Base-by-base conservation (phyloP, 2,888 invertebrate species). In the Drosophila yooni region DNA sequence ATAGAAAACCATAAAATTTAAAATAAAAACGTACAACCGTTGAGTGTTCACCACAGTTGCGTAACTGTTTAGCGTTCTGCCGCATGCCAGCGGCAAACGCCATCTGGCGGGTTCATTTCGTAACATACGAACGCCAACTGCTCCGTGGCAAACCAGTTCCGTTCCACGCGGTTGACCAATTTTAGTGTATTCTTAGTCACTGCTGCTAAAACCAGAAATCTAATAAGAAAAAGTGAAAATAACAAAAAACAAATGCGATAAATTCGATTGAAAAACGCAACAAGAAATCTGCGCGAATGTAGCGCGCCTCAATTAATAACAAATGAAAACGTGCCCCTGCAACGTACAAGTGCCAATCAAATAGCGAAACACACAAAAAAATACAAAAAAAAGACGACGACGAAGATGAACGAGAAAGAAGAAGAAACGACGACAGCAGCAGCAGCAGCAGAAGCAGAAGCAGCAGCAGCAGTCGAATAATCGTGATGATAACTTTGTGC, bases 171-270 rank as follows among this genome's bases (percentile, higher is more conserved):
- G 62, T 79, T 81, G 78, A 67, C 73, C 79, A 81, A 76, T 80
- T 79, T 79, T 79, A 79, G 79, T 79, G 79, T 73, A 81, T 79
- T 81, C 77, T 70, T 79, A 80, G 78, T 79, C 78, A 70, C 74
- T 70, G 74, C 81, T 77, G 79, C 79, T 79, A 68, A 46, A 81
- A 79, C 79, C 79, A 77, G 79, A 81, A 81, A 79, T 79, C 79
- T 79, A 79, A 79, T 67, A 80, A 75, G 79, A 81, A 82, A 89
- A 88, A 87, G 82, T 89, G 74, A 76, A 84, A 87, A 89, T 74
- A 87, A 85, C 90, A 89, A 85, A 89, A 85, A 89, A 90, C 86
- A 89, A 87, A 88, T 77, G 88, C 85, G 81, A 85, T 81, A 85
- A 85, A 85, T 77, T 70, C 64, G 59, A 50, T 80, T 80, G 66